A percentile compares a stretch with the other conserved stretches of the same genome.
Evolutionary conservation across 1,140 invertebrate species (phyloP).

Genomic region (Drosophila lowei): DNA sequence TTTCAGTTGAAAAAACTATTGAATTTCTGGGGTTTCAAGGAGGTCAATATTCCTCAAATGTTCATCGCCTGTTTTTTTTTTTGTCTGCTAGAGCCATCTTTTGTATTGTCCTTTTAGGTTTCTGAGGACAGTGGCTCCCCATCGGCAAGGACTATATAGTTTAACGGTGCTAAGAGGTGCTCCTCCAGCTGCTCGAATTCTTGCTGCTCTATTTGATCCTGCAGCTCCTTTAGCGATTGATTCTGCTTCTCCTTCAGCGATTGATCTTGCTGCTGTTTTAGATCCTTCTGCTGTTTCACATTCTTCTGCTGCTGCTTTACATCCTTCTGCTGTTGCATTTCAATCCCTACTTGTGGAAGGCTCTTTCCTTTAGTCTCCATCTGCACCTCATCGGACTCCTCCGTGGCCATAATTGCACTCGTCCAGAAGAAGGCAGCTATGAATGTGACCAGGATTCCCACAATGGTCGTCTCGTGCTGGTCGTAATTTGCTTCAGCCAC

Average conservation of each 20-base stretch:
- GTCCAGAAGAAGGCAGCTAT: conserved; percentile 38
- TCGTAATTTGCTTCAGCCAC: neutral
- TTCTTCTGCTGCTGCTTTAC: neutral
- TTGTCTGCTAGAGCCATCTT: no score
- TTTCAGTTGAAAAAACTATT: no score
- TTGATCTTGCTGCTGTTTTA: neutral
- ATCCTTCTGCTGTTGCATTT: neutral
- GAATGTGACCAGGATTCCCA: conserved; percentile 22
- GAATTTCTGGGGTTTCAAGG: no score
- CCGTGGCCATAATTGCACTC: conserved; percentile 37
- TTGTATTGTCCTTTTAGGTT: no score
- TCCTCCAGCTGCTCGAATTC: neutral
- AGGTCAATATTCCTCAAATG: no score
- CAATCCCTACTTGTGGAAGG: no score
- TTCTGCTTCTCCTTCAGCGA: no score
- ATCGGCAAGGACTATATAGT: neutral
- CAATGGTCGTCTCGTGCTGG: conserved; percentile 16
- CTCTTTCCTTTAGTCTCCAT: neutral
- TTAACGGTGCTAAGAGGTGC: no score
- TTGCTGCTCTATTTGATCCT: no score
- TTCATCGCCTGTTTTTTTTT: no score
- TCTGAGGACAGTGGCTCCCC: no score
- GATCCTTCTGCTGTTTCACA: neutral
- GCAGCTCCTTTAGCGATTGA: no score
- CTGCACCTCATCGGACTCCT: neutral